These are phyloP conservation scores for Sarcophaga variegata DNA, from an alignment of 2,888 invertebrate genomes.

Conservation along the genomic window DNA sequence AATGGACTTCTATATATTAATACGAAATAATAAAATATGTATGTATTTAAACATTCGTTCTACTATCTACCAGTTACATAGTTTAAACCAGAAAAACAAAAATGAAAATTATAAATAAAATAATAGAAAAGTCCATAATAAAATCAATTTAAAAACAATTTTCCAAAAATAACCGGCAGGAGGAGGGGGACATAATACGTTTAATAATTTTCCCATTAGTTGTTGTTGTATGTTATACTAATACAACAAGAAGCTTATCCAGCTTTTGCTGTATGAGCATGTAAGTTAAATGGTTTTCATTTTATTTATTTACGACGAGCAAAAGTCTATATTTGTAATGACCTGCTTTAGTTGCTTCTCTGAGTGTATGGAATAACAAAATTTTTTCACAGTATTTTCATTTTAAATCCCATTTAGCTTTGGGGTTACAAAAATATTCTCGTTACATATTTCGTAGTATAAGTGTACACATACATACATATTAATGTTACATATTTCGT, in stretches of 20 bases:
- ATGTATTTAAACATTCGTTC: too few relatives aligned
- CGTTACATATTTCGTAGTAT: neutral
- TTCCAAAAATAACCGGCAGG: neutral
- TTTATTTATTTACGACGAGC: conserved; percentile 1
- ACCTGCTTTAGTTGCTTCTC: conserved; percentile 11
- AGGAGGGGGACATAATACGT: neutral
- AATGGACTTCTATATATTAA: too few relatives aligned
- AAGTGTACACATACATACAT: neutral
- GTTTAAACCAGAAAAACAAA: neutral
- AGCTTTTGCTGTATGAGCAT: neutral
- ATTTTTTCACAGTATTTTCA: conserved; percentile 8
- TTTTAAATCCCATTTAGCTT: conserved; percentile 29
- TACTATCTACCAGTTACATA: neutral
- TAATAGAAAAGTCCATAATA: neutral
- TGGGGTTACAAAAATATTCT: conserved; percentile 1
- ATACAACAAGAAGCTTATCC: neutral
- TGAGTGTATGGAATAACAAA: neutral
- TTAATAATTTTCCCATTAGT: neutral
- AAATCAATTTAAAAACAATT: neutral
- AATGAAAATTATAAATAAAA: neutral
- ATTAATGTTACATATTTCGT: neutral
- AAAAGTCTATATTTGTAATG: neutral
- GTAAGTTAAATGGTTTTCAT: conserved; percentile 1
- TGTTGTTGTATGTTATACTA: neutral
- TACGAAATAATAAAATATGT: too few relatives aligned